Base-by-base conservation (phyloP, 2,113 vertebrate species). In the Elaphurus davidianus region DNA sequence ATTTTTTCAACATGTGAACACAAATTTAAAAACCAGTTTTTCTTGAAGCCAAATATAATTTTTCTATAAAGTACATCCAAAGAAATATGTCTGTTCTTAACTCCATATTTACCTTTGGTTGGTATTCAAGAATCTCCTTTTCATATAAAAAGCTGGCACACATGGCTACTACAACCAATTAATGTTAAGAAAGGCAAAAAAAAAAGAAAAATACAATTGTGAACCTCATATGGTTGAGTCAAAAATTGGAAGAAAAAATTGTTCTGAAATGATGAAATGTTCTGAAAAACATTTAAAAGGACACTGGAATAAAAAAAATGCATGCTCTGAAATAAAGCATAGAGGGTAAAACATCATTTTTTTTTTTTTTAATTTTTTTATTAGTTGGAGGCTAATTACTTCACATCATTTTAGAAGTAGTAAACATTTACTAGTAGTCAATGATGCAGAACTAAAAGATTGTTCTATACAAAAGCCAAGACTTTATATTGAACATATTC, bases 151-250 rank as follows among this genome's bases (percentile, higher is more conserved):
- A 74, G 62, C 60, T 92, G 79, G 54, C 74, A 89, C 40, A 55
- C 14, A 43, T 30, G 50, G 60, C 74, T 87, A 52, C 64, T 67
- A 87, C 33, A 40, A 91, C 52, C 76, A 83, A 87, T 36, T 93
- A 88, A 85, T 95, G 79, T 95, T 95, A n/a, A 57, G 83, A 83
- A 84, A 82, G 84, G 33, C 14, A 97, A 90, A 97, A 97, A 50
- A 45, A 92, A 78, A 17, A 89, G 30, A 74, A 97, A 85, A 93
- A 50, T 57, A 88, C 55, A 84, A 62, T 84, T 43, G 59, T 71
- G 2, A 97, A 91, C 55, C 7, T 84, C 82, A 78, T 94, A 67
- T 47, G 47, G 36, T 40, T 40, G 19, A 89, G 62, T 59, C 27
- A 96, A 89, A 52, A 97, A 88, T 19, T 91, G 54, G 19, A 94